Evolutionary conservation across 2,888 invertebrate genomes (phyloP).

Genomic region (Dastarcus helophoroides): DNA sequence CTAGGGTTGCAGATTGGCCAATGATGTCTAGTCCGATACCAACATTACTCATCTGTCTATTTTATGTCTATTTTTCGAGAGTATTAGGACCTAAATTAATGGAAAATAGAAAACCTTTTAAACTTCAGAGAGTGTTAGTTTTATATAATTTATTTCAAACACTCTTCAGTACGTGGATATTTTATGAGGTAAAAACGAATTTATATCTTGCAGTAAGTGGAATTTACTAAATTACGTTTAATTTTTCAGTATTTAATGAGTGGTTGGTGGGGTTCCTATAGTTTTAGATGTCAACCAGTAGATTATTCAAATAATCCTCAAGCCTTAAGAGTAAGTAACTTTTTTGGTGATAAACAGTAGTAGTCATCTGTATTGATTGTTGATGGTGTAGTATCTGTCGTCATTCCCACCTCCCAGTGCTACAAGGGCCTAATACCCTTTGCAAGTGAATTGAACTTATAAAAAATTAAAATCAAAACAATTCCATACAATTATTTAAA

Average conservation of each 20-base stretch:
- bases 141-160: constrained; percentile 86
- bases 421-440: no score
- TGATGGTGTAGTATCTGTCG: no score
- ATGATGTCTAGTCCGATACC: constrained; percentile 92
- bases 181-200: constrained; percentile 69
- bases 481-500: no score
- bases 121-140: constrained; percentile 67
- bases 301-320: constrained; percentile 60
- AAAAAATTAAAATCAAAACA: no score
- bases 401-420: no score
- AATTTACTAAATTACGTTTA: no score
- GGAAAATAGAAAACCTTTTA: constrained; percentile 82
- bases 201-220: no score
- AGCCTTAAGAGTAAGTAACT: constrained; percentile 54
- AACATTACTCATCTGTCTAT: constrained; percentile 76
- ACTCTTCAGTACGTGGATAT: constrained; percentile 83
- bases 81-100: constrained; percentile 76
- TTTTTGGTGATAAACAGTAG: no score
- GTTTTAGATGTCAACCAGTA: constrained; percentile 67
- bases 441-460: no score
- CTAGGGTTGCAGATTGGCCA: constrained; percentile 82
- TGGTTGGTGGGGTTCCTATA: constrained; percentile 64
- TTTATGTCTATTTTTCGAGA: constrained; percentile 78
- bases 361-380: no score
- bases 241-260: constrained; percentile 42